These are phyloP conservation scores for Pyrgus malvae DNA, from an alignment of 2,888 invertebrate species.

Conservation along the genomic window DNA sequence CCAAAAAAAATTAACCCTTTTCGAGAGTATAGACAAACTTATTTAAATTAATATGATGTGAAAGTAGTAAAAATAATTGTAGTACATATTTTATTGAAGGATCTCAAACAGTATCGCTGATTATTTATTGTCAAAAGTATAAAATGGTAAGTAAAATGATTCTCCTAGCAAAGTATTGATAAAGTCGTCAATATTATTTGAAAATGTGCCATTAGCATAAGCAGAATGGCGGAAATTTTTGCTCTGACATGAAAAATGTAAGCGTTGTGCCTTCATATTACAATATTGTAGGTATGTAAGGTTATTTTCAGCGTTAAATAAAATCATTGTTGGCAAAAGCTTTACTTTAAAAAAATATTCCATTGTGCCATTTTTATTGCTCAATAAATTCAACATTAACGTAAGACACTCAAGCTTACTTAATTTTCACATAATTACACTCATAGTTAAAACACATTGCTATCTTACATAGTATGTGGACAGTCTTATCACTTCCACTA, in stretches of 20 bases:
- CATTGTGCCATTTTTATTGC: constrained; percentile 25
- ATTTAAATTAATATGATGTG: too few species aligned
- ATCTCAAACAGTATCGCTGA: background rate
- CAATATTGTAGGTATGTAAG: constrained; percentile 19
- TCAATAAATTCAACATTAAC: constrained; percentile 14
- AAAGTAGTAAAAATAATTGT: too few species aligned
- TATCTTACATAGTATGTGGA: background rate
- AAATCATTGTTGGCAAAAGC: constrained; percentile 12
- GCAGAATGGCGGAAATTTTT: background rate
- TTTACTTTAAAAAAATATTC: background rate
- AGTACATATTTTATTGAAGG: background rate
- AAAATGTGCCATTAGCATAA: background rate
- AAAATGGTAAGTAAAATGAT: constrained; percentile 17
- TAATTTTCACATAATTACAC: constrained; percentile 11
- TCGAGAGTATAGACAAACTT: too few species aligned
- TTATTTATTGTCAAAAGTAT: background rate
- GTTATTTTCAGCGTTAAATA: constrained; percentile 14
- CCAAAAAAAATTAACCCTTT: too few species aligned
- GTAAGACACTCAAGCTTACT: constrained; percentile 9
- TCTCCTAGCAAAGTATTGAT: background rate
- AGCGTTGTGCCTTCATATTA: constrained; percentile 38
- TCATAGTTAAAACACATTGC: constrained; percentile 2
- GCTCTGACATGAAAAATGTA: constrained; percentile 30
- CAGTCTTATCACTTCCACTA: constrained; percentile 2
- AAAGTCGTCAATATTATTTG: background rate